Base-by-base conservation (phyloP, 2,888 invertebrate genomes). In the Tipula lateralis region DNA sequence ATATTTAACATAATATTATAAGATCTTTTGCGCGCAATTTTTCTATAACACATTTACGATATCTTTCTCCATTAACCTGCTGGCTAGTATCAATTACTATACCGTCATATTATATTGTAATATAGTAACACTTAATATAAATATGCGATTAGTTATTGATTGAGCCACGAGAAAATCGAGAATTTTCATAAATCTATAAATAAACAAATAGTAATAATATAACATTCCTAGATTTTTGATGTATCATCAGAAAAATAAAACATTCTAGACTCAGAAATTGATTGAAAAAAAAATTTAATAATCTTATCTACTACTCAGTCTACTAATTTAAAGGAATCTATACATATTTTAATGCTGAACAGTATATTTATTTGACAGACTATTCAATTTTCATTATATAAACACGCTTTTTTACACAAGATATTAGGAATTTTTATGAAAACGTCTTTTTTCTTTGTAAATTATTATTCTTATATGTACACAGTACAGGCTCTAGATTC, bases 271-370 rank as follows among this genome's bases (percentile, higher is more conserved):
- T n/a, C 24, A 66, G 44, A 44, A 44, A n/a, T 44, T 36, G 9
- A 36, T 36, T 36, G 6, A 36, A 36, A 66, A 66, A 66, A 66
- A 66, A 66, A 24, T 66, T 66, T 12, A 66, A 66, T 24, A 19
- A 66, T 24, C 66, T 66, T 66, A 66, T 9, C 66, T 66, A 66
- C 66, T 66, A 66, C 9, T 66, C 66, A 66, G 66, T 66, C 66
- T 66, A 66, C 66, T 24, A 66, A 66, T 66, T 66, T 66, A 66
- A 66, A 66, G 66, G 66, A 66, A 66, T 66, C 66, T 66, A 24
- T 66, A 66, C 66, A 66, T 66, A 66, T 66, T 50, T 66, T 66
- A 66, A 24, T 66, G 66, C 24, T 66, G 66, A 66, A 66, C 66
- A 66, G 12, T 66, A 16, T 19, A n/a, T 66, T 24, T 66, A 24